Evolutionary conservation across 2,888 invertebrate genomes (phyloP), one percentile per base, ranked within the genome.

Genomic region (Liopterus haemorrhoidalis): DNA sequence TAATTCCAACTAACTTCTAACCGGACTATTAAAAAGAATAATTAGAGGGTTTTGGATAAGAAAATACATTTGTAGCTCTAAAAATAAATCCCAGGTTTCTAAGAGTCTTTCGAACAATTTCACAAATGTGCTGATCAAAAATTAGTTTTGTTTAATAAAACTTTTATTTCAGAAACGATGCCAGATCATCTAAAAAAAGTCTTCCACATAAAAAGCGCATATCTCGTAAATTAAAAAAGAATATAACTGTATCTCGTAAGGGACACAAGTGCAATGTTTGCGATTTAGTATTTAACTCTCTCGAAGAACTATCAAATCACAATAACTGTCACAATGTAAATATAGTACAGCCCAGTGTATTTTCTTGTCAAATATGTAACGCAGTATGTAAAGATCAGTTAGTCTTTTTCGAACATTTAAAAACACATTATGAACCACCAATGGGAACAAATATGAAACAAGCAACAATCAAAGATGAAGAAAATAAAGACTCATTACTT

Each of bases 201-300:
- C 67, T 90, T 45, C 90, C 90, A 1, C 90, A 90, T 62, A 90
- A 90, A 64, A 91, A 91, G 63, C 72, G 90, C 45, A 88, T 90
- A 53, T 83, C 89, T 0, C 72, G 81, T 44, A 89, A 87, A 57
- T 68, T 89, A 14, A 81, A 80, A 57, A 75, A 70, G 51, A 59
- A 43, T 16, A 43, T 51, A 2, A 44, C 53, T 12, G 28, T 61
- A 22, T 63, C 57, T 1, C 56, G 61, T 48, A 68, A 64, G 51
- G 58, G 67, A 33, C 59, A 62, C 47, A 67, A 70, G 48, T 74
- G 73, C 55, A 61, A 60, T 36, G 62, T 70, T 36, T 74, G 73
- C 55, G 70, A 70, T 24, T 71, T 72, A 50, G 59, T 63, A 8
- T 71, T 72, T 55, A 53, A 58, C 37, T 65, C 60, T 21, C 64